These are phyloP conservation scores for Rotaria sp. DNA, from an alignment of 2,888 invertebrate genomes.

Conservation along the genomic window DNA sequence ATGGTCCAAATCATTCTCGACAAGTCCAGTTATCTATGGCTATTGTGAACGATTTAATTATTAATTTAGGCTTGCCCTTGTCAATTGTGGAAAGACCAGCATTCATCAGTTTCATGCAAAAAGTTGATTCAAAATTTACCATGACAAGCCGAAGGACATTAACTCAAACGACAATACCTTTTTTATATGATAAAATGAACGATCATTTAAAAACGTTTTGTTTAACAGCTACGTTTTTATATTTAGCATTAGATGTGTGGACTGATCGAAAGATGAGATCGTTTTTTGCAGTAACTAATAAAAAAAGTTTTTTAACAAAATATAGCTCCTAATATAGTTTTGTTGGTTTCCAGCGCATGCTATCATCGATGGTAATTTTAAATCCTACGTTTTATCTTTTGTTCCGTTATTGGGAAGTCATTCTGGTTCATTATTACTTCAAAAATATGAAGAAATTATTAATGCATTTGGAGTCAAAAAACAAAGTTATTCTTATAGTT, in stretches of 20 bases:
- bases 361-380: not conserved
- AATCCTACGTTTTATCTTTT: not conserved
- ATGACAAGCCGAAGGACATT: not conserved
- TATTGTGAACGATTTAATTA: not conserved
- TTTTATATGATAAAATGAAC: not conserved
- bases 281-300: not conserved
- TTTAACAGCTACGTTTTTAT: not conserved
- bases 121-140: not conserved
- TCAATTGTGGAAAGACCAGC: not conserved
- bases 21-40: not conserved
- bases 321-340: not conserved
- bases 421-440: not conserved
- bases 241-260: not conserved
- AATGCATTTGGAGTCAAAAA: not conserved
- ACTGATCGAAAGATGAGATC: not conserved
- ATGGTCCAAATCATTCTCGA: not conserved
- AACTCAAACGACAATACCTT: not conserved
- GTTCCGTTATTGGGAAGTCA: not conserved
- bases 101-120: not conserved
- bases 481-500: not conserved
- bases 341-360: not conserved
- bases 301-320: not conserved
- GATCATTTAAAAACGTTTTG: not conserved
- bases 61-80: not conserved
- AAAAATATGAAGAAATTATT: not conserved